Conservation (phyloP, 2,113 vertebrate species). For the Brachyhypopomus gauderio region DNA sequence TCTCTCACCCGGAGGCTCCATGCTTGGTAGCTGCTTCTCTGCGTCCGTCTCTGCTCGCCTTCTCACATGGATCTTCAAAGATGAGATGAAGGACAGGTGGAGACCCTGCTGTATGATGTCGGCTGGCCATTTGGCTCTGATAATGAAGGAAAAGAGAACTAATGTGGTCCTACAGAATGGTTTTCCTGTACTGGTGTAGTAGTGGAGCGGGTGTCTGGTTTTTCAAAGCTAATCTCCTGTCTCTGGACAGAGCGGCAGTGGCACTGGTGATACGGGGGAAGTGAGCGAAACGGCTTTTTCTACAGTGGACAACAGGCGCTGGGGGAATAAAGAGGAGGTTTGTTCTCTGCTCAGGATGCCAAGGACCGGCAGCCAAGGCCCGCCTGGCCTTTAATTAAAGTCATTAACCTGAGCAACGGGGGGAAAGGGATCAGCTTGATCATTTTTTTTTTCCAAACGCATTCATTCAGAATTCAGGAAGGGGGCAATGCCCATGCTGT, state of each 20-base stretch:
- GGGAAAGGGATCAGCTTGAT: constrained; percentile 18
- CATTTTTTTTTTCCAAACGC: neutral
- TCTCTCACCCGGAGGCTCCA: constrained; percentile 32
- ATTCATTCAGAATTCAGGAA: neutral
- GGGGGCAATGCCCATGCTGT: neutral
- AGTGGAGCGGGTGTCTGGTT: neutral
- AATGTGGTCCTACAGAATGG: too few species aligned
- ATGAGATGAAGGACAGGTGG: too few species aligned
- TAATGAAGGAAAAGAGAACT: too few species aligned
- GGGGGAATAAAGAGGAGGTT: constrained; percentile 71
- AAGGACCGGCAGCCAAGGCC: constrained; percentile 55
- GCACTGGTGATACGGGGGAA: constrained; percentile 51
- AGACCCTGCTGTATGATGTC: too few species aligned
- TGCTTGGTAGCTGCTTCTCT: neutral
- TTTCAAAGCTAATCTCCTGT: constrained; percentile 22
- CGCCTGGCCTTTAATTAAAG: constrained; percentile 69
- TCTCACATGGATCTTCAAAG: too few species aligned
- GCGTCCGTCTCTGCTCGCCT: constrained; percentile 11
- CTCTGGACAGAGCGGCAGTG: constrained; percentile 25
- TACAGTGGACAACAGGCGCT: constrained; percentile 47
- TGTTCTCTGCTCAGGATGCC: constrained; percentile 61
- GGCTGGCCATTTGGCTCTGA: too few species aligned
- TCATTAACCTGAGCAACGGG: constrained; percentile 61
- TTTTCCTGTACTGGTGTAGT: too few species aligned
- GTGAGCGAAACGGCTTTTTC: constrained; percentile 50